Evolutionary conservation across 2,797 vertebrate species (phyloP), one percentile per base, ranked within the genome.

Genomic region (Chelon labrosus): DNA sequence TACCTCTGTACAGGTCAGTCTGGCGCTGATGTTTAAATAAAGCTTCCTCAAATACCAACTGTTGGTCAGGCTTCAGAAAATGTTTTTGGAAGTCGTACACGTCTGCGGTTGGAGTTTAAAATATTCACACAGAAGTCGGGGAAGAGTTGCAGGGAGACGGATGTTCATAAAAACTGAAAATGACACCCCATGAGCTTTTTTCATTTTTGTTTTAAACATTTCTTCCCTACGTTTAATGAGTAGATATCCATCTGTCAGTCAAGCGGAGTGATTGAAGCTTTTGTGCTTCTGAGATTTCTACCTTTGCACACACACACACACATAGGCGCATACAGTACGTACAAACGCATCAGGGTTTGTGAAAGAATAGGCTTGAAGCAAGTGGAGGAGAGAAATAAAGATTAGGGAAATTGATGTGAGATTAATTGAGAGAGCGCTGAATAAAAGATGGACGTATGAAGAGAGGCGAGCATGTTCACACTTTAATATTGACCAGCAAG

Each of bases 361-460:
- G 14, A 35, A n/a, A 73, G 70, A 80, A 73, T 75, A 80, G 20
- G 46, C 19, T 17, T 41, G 27, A 42, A 51, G 61, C 25, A 16
- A 51, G 31, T 5, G 42, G n/a, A 69, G 71, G 22, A 51, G 51
- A 44, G 25, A 38, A 53, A 57, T 2, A 16, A 53, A 71, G 73
- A 67, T 25, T 55, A 70, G 71, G 56, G 65, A 73, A 68, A 76
- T 55, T 59, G 53, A 70, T 54, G 14, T 59, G 65, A 60, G 89
- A 86, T 90, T 84, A 83, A 90, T 80, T 70, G 71, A 80, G 59
- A 72, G 62, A 63, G 62, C 35, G 65, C 52, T 9, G 11, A 64
- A 73, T 84, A 73, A 86, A 77, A 85, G 86, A 83, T 83, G 72
- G 74, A 72, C 58, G 46, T 83, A 70, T 75, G 77, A 17, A 44